These are phyloP conservation scores for Struthio camelus DNA, from an alignment of 2,113 vertebrate genomes.

Conservation along the genomic window DNA sequence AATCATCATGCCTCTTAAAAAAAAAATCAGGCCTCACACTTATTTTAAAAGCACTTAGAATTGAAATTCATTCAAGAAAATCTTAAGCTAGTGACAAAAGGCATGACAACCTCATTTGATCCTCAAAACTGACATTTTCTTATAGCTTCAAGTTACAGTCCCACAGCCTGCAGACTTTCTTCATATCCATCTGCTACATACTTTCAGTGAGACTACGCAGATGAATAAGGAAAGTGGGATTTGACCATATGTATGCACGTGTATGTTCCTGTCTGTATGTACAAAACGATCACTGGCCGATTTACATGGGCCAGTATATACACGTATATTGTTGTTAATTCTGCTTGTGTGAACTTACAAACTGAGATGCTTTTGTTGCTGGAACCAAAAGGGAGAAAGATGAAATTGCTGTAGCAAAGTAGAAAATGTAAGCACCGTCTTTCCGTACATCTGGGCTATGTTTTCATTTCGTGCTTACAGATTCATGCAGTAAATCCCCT, in stretches of 20 bases:
- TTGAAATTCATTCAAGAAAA: slow-evolving; percentile 23
- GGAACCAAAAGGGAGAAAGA: background rate
- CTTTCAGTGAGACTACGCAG: slow-evolving; percentile 9
- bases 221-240: background rate
- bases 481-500: background rate
- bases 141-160: background rate
- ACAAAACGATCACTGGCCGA: background rate
- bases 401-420: background rate
- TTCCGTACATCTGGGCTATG: background rate
- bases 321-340: background rate
- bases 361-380: background rate
- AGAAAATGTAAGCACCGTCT: background rate
- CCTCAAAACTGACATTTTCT: slow-evolving; percentile 20
- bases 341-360: background rate
- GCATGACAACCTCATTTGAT: slow-evolving; percentile 16
- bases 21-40: background rate
- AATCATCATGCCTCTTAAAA: background rate
- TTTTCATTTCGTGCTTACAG: background rate
- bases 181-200: slow-evolving; percentile 11
- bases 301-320: background rate
- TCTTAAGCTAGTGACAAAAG: background rate
- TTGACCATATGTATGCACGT: background rate
- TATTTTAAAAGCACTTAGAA: background rate
- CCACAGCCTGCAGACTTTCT: slow-evolving; percentile 9
- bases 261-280: background rate